A percentile compares a stretch with the other conserved stretches of the same genome.
Conservation (phyloP, 2,113 vertebrate genomes). For the Odocoileus hemionus region DNA sequence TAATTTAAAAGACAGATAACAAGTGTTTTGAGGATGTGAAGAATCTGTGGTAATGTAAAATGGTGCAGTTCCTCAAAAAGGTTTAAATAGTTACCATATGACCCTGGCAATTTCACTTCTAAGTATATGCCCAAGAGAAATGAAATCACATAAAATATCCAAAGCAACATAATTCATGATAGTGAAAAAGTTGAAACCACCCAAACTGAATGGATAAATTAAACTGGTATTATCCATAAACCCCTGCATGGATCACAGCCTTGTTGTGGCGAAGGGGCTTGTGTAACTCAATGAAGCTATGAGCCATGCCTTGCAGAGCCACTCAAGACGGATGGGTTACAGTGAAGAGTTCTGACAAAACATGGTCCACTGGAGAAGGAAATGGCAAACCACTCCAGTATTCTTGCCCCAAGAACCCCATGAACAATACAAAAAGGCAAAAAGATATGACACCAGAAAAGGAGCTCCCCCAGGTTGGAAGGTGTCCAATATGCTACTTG, state of each 20-base stretch:
- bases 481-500: not conserved
- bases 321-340: not conserved
- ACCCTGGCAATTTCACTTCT: not conserved
- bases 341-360: not conserved
- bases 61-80: not conserved
- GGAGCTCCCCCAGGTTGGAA: not conserved
- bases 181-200: not conserved
- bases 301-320: not conserved
- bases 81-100: not conserved
- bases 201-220: slow-evolving; percentile 21
- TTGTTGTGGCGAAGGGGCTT: not conserved
- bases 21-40: not conserved
- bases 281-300: not conserved
- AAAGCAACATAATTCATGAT: not conserved
- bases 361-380: not conserved
- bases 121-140: not conserved
- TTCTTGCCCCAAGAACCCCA: not conserved
- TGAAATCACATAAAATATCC: not conserved
- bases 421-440: not conserved
- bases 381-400: not conserved
- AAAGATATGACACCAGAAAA: not conserved
- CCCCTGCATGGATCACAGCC: not conserved
- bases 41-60: slow-evolving; percentile 10
- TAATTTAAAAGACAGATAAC: not conserved
- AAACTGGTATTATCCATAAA: not conserved